A percentile compares a stretch with the other conserved stretches of the same genome.
These are phyloP conservation scores for Protosalanx chinensis DNA, from an alignment of 2,797 vertebrate genomes.

Conservation along the genomic window DNA sequence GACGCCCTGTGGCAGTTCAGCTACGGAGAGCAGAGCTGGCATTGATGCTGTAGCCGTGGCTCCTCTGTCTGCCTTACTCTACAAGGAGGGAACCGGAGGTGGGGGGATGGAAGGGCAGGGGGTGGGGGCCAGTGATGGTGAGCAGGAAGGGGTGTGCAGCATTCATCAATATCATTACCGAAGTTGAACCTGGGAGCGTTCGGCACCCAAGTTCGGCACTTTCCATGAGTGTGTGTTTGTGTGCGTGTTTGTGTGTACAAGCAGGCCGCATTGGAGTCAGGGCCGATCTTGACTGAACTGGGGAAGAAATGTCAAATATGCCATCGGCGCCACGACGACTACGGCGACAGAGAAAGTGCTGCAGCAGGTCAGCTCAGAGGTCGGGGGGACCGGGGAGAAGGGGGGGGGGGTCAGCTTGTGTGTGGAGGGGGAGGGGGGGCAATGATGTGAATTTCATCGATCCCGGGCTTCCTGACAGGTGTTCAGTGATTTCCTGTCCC, in stretches of 20 bases:
- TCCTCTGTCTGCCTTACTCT: conserved; percentile 33
- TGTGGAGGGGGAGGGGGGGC: conserved; percentile 36
- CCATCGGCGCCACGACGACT: conserved; percentile 24
- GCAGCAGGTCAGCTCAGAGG: conserved; percentile 38
- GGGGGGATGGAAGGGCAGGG: background rate
- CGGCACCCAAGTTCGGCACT: background rate
- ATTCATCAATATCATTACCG: conserved; percentile 28
- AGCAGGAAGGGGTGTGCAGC: conserved; percentile 14
- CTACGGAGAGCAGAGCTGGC: conserved; percentile 29
- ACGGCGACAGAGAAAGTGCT: conserved; percentile 24
- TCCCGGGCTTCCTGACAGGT: conserved; percentile 60
- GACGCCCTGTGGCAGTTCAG: conserved; percentile 42
- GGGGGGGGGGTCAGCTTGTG: conserved; percentile 13
- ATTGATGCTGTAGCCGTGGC: conserved; percentile 26
- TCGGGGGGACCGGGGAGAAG: conserved; percentile 24
- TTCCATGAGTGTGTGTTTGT: conserved; percentile 6
- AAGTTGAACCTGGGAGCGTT: conserved; percentile 40
- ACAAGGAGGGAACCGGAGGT: conserved; percentile 39
- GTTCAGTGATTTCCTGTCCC: conserved; percentile 71
- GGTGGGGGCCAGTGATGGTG: conserved; percentile 23
- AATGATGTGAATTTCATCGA: conserved; percentile 67
- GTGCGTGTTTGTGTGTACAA: background rate
- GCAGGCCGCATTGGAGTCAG: conserved; percentile 9
- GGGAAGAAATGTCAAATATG: conserved; percentile 54
- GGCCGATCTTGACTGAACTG: conserved; percentile 47